These are phyloP conservation scores for Vanacampus margaritifer DNA, from an alignment of 2,113 vertebrate species.

Conservation along the genomic window DNA sequence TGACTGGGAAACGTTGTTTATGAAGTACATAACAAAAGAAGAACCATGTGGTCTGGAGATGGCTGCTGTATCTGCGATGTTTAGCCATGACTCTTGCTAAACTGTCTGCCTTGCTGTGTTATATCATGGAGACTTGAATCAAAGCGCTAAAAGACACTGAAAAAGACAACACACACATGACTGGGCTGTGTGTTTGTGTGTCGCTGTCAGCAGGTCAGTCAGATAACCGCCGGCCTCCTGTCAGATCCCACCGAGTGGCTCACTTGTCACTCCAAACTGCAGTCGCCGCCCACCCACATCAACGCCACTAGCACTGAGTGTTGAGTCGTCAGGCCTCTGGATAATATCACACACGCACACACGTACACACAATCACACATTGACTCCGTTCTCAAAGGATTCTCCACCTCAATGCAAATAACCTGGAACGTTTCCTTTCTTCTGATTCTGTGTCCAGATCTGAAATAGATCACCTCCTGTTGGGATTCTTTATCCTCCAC, in stretches of 20 bases:
- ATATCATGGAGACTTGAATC: background rate
- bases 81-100: background rate
- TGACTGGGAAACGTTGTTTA: background rate
- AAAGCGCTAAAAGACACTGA: background rate
- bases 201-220: slow-evolving; percentile 42
- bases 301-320: slow-evolving; percentile 36
- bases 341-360: slow-evolving; percentile 22
- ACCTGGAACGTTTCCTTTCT: slow-evolving; percentile 26
- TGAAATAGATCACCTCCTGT: slow-evolving; percentile 27
- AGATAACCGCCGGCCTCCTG: slow-evolving; percentile 42
- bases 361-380: slow-evolving; percentile 1
- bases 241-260: slow-evolving; percentile 40
- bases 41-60: background rate
- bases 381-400: slow-evolving; percentile 6
- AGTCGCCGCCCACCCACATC: slow-evolving; percentile 38
- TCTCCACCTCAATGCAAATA: slow-evolving; percentile 1
- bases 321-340: slow-evolving; percentile 54
- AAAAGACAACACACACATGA: slow-evolving; percentile 6
- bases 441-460: slow-evolving; percentile 30
- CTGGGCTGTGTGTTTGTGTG: slow-evolving; percentile 21
- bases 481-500: slow-evolving; percentile 40
- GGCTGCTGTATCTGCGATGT: background rate
- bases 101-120: background rate
- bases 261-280: slow-evolving; percentile 38
- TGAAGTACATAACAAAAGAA: background rate